phyloP scores from a whole-genome alignment of 1,140 invertebrate genomes.

The Chymomyza costata region DNA sequence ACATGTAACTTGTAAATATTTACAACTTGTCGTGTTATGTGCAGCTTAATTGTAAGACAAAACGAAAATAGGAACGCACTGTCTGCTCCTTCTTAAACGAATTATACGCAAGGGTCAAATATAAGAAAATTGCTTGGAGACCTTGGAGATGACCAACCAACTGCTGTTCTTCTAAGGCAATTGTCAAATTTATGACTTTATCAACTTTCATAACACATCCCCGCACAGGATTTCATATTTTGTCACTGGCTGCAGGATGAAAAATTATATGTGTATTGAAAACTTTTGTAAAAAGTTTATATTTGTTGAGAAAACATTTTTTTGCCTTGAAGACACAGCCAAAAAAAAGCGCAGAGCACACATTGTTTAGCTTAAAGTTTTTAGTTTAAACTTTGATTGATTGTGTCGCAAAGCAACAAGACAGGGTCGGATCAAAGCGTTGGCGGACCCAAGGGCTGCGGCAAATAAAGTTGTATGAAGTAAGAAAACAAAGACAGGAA shows the following conservation, averaged over 20 bases:
- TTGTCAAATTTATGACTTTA: slow-evolving; percentile 12
- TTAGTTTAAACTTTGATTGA: too few relatives aligned
- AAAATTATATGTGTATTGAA: slow-evolving; percentile 29
- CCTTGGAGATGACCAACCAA: neutral
- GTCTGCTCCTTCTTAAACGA: too few relatives aligned
- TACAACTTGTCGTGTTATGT: slow-evolving; percentile 27
- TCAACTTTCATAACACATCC: slow-evolving; percentile 2
- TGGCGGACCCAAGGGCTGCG: too few relatives aligned
- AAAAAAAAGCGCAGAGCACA: too few relatives aligned
- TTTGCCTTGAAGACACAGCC: too few relatives aligned
- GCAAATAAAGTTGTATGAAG: too few relatives aligned
- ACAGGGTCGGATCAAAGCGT: too few relatives aligned
- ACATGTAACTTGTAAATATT: slow-evolving; percentile 35
- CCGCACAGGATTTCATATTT: neutral
- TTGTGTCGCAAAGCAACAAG: too few relatives aligned
- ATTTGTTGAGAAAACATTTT: slow-evolving; percentile 22
- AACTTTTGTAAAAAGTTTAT: slow-evolving; percentile 36
- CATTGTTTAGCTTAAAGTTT: too few relatives aligned
- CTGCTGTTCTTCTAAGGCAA: slow-evolving; percentile 1
- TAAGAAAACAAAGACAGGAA: too few relatives aligned
- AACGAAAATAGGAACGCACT: too few relatives aligned
- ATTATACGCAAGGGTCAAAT: slow-evolving; percentile 43
- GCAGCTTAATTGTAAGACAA: slow-evolving; percentile 28
- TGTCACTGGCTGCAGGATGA: slow-evolving; percentile 5
- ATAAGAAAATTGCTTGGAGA: slow-evolving; percentile 38